A percentile compares a stretch with the other conserved stretches of the same genome.
Evolutionary conservation across 2,797 vertebrate genomes (phyloP).

Genomic region (Cygnus olor): DNA sequence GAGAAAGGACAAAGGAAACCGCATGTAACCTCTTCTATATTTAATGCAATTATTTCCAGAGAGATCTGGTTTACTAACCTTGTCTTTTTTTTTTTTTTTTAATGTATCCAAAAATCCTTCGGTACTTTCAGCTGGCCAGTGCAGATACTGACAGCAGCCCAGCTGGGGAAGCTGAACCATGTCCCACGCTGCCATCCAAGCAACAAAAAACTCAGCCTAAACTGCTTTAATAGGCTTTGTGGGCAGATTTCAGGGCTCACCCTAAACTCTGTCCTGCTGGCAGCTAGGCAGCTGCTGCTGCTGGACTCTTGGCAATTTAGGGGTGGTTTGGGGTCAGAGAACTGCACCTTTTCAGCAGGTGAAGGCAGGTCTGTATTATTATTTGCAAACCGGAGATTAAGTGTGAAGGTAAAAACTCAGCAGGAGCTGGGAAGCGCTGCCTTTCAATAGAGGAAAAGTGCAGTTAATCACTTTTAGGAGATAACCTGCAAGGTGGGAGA

Average conservation of each 20-base stretch:
- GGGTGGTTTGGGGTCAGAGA: not conserved
- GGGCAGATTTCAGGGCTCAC: not conserved
- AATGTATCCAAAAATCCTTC: not conserved
- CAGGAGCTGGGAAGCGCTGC: not conserved
- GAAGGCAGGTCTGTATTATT: not conserved
- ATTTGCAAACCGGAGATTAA: not conserved
- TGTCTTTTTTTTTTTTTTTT: not conserved
- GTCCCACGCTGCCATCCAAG: accelerated
- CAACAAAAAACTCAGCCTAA: not conserved
- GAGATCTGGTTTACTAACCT: constrained; percentile 19
- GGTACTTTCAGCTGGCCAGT: not conserved
- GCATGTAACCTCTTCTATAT: constrained; percentile 16
- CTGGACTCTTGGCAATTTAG: not conserved
- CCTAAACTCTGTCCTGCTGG: not conserved
- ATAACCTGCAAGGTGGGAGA: constrained; percentile 5
- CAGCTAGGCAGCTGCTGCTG: not conserved
- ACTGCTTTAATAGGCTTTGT: not conserved
- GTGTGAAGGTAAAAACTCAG: not conserved
- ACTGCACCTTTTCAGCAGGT: not conserved
- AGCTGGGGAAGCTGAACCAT: not conserved
- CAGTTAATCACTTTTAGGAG: constrained; percentile 22
- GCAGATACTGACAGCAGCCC: not conserved
- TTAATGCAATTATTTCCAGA: constrained; percentile 27
- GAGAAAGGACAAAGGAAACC: constrained; percentile 26
- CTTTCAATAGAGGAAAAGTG: constrained; percentile 15